A percentile compares a stretch with the other conserved stretches of the same genome.
Evolutionary conservation across 2,888 invertebrate species (phyloP).

Genomic region (Metacarcinus magister): DNA sequence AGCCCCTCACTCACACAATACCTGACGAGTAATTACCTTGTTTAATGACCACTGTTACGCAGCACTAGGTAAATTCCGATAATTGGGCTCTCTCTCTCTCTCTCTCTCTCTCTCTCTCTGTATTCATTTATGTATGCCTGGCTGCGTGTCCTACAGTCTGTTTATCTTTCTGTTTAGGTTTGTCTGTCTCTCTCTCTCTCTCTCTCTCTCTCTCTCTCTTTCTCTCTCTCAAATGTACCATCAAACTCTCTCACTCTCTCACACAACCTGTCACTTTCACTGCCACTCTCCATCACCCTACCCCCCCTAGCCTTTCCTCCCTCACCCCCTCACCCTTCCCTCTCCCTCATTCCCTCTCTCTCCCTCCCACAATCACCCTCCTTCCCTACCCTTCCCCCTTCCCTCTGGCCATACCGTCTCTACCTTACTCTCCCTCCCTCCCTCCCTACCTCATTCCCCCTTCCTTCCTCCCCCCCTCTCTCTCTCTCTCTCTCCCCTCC

Average conservation of each 20-base stretch:
- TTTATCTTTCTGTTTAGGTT: not conserved
- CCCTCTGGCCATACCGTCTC: not conserved
- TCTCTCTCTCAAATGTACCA: not conserved
- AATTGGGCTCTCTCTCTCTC: not conserved
- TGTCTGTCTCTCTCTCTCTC: not conserved
- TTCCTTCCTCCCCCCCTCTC: not conserved
- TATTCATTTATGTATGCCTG: too few relatives aligned
- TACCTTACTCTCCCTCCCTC: not conserved
- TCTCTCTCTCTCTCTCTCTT: not conserved
- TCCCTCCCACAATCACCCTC: not conserved
- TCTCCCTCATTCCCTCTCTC: not conserved
- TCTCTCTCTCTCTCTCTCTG: not conserved
- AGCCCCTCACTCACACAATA: not conserved
- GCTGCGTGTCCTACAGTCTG: not conserved
- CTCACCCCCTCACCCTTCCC: not conserved
- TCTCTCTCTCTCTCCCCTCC: not conserved
- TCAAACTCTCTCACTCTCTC: not conserved
- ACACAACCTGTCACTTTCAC: too few relatives aligned
- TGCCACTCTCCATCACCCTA: too few relatives aligned
- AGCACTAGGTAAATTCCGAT: not conserved
- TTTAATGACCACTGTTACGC: not conserved
- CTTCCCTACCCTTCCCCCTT: not conserved
- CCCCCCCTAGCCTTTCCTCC: too few relatives aligned
- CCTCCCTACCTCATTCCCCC: not conserved
- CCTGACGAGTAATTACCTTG: not conserved